A percentile compares a stretch with the other conserved stretches of the same genome.
These are phyloP conservation scores for Rutpela maculata DNA, from an alignment of 2,888 invertebrate species.

Conservation along the genomic window DNA sequence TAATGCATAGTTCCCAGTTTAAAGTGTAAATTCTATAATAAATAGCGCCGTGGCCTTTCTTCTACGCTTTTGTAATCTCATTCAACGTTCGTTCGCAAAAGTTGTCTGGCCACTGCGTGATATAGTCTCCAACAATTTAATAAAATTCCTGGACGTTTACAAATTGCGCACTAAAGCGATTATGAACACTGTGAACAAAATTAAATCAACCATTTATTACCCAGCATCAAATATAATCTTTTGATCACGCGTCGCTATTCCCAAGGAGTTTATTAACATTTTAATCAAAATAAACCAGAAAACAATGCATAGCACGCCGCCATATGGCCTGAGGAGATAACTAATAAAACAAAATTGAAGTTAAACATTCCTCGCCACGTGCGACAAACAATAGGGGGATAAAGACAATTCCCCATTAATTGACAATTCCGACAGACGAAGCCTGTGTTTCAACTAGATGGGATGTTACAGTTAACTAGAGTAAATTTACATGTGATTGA, in stretches of 20 bases:
- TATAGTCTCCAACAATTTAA: background rate
- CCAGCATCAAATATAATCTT: background rate
- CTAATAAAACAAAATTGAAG: conserved; percentile 45
- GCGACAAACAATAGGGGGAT: conserved; percentile 51
- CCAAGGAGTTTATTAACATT: conserved; percentile 11
- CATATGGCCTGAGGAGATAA: conserved; percentile 43
- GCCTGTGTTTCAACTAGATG: conserved; percentile 36
- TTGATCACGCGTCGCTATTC: background rate
- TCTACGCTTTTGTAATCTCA: too few relatives aligned
- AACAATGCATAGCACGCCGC: conserved; percentile 41
- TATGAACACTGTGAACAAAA: background rate
- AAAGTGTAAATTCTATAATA: too few relatives aligned
- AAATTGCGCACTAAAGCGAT: background rate
- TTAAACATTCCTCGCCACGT: conserved; percentile 53
- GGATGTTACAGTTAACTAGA: conserved; percentile 6
- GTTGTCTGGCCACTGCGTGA: background rate
- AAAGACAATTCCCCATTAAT: conserved; percentile 48
- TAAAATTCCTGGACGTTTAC: background rate
- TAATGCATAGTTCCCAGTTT: too few relatives aligned
- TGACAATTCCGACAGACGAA: conserved; percentile 44
- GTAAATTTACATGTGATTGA: conserved; percentile 29
- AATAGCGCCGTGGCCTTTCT: too few relatives aligned
- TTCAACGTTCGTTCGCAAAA: background rate
- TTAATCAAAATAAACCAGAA: conserved; percentile 45
- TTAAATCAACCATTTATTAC: background rate